Conservation (phyloP, 2,797 vertebrate genomes). For the Prunella strophiata region DNA sequence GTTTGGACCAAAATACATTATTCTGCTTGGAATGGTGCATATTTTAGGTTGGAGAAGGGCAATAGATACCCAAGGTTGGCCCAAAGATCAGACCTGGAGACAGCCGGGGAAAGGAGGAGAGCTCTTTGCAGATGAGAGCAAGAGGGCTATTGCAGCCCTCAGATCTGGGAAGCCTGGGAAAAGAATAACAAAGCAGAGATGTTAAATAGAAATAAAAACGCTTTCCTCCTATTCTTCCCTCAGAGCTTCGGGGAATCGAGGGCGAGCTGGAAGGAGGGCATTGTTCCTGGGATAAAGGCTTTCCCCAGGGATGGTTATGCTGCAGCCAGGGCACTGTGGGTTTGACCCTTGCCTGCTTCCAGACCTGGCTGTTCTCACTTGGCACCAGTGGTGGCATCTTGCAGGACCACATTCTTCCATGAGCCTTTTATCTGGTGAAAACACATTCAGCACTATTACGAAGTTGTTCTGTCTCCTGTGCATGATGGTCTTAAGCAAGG, state of each 20-base stretch:
- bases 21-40: background rate
- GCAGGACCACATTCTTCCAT: background rate
- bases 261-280: background rate
- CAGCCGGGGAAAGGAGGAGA: background rate
- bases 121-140: background rate
- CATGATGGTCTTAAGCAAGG: background rate
- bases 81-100: background rate
- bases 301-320: background rate
- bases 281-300: constrained; percentile 9
- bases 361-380: background rate
- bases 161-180: background rate
- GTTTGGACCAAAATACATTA: background rate
- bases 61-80: background rate
- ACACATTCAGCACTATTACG: background rate
- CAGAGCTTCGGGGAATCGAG: background rate
- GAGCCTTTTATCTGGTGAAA: background rate
- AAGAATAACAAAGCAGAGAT: constrained; percentile 9
- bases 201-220: background rate
- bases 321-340: background rate
- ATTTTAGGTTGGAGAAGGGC: background rate
- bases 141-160: background rate
- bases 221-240: constrained; percentile 48
- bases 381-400: background rate
- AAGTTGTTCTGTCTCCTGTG: background rate
- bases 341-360: background rate